Evolutionary conservation across 2,113 vertebrate species (phyloP).

Genomic region (Salvelinus fontinalis): DNA sequence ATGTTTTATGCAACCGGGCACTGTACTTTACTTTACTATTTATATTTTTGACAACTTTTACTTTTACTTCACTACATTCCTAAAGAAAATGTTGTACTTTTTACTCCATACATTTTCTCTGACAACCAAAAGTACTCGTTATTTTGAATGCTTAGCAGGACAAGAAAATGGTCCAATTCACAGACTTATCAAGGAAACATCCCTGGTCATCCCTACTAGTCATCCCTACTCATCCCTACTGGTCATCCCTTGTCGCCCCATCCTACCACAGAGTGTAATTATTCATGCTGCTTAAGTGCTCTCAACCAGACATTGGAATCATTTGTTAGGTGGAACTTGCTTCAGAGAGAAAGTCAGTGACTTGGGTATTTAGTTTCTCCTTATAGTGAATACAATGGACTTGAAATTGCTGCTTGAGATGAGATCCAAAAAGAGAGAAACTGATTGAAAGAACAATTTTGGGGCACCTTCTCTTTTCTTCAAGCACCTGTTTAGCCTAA

Average conservation of each 20-base stretch:
- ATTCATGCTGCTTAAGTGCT: constrained; percentile 71
- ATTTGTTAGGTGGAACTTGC: constrained; percentile 48
- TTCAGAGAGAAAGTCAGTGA: constrained; percentile 26
- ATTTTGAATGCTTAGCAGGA: no score
- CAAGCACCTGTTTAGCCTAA: background rate
- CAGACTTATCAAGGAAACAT: no score
- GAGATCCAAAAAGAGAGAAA: constrained; percentile 33
- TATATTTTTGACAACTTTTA: no score
- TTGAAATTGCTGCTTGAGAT: constrained; percentile 43
- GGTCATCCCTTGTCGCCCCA: constrained; percentile 36
- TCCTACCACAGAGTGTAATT: constrained; percentile 64
- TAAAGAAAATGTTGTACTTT: no score
- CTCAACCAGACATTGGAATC: constrained; percentile 43
- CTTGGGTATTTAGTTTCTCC: constrained; percentile 1
- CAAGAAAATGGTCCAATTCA: no score
- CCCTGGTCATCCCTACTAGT: no score
- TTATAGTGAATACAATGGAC: constrained; percentile 14
- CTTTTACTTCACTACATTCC: no score
- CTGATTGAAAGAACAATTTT: constrained; percentile 10
- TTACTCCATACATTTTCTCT: no score
- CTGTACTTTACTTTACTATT: no score
- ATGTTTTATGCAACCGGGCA: no score
- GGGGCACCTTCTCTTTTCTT: background rate
- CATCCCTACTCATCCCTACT: no score
- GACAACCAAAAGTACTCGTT: no score